Base-by-base conservation (phyloP, 2,888 invertebrate genomes). In the Agrilus mali region DNA sequence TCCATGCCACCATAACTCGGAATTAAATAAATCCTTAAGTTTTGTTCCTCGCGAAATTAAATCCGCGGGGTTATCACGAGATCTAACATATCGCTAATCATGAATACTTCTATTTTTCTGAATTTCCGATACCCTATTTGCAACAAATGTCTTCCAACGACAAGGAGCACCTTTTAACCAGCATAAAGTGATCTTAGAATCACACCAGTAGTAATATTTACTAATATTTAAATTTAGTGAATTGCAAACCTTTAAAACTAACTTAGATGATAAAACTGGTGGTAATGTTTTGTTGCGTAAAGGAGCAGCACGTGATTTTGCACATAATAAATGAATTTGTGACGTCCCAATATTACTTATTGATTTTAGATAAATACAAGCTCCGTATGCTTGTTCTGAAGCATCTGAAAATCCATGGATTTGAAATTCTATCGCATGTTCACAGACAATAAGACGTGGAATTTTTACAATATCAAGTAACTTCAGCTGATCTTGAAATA, bases 341-440 rank as follows among this genome's bases (percentile, higher is more conserved):
- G 31, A 12, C 15, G 12, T 38, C 5, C 32, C 22, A 14, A 17
- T 22, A 4, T 4, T 32, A 35, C 16, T 16, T 13, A 38, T 38
- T 10, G 38, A 38, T 22, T 15, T 20, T 14, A 38, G 7, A 22
- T 38, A 38, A 38, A 38, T 6, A 15, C 38, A 38, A 7, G 38
- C 38, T 38, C 38, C 22, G 46, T n/a, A n/a, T n/a, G n/a, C n/a
- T n/a, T n/a, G n/a, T n/a, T n/a, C n/a, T n/a, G n/a, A n/a, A n/a
- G n/a, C 43, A 20, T 46, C 40, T 12, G 31, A 34, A 40, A 46
- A 46, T 12, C 33, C 40, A 27, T 46, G 46, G 7, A 46, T 12
- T 13, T 46, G 38, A 6, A 20, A 12, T 7, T 8, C 15, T 33
- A 3, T 10, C 7, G 31, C 31, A 4, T 38, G 17, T 4, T 31